Evolutionary conservation across 2,888 invertebrate genomes (phyloP).

Genomic region (Glyphotaelius pellucidus): DNA sequence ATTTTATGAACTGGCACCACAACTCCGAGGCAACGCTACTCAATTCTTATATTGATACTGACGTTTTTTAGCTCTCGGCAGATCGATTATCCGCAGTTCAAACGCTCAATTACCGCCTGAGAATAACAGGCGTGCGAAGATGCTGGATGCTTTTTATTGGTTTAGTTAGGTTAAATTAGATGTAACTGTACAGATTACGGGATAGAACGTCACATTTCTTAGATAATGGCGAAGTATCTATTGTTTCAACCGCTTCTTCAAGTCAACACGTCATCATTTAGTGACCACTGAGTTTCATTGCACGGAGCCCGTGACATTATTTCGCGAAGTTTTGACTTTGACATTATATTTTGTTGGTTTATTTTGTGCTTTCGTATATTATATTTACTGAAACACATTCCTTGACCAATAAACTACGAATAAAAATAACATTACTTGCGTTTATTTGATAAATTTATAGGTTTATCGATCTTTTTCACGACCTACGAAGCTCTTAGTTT

Average conservation of each 20-base stretch:
- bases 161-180: neutral
- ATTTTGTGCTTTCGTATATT: no score
- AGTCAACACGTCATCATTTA: neutral
- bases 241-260: neutral
- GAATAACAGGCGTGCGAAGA: neutral
- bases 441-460: no score
- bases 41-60: neutral
- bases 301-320: no score
- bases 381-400: no score
- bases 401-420: no score
- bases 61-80: neutral
- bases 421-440: no score
- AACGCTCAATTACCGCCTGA: constrained; percentile 38
- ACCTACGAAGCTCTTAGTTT: no score
- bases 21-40: neutral
- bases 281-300: neutral
- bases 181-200: neutral
- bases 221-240: neutral
- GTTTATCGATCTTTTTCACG: no score
- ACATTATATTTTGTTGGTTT: no score
- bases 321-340: no score
- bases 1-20: no score
- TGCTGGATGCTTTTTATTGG: neutral
- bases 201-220: neutral
- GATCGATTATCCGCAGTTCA: constrained; percentile 43